Base-by-base conservation (phyloP, 1,140 invertebrate species). In the Bombus affinis region DNA sequence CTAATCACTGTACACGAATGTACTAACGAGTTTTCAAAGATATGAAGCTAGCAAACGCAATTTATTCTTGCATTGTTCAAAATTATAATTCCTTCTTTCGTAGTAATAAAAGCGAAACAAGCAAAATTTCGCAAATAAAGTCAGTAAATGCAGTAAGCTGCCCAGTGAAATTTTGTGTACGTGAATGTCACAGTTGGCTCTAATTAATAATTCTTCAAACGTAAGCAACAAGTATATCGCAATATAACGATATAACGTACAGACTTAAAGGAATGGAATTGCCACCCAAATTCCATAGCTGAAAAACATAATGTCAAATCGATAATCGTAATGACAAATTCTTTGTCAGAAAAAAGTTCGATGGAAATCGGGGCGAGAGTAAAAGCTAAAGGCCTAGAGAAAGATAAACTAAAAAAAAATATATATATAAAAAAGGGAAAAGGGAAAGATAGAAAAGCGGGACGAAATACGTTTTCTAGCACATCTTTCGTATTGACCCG, bases 401-500 rank as follows among this genome's bases (percentile, higher is more conserved):
- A 68, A n/a, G 25, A 25, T 28, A 32, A 62, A 12, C 35, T 39
- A 15, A 42, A 28, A 59, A 75, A n/a, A n/a, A 9, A 18, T 8
- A n/a, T 25, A 8, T 44, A 44, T 47, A 28, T 57, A 57, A 59
- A 66, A 13, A 35, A 39, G 10, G 18, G 1, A 8, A 65, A 78
- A 25, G 10, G 10, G 15, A 39, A 32, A 76, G 32, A 66, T 28
- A 71, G 66, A 68, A 28, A 59, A 28, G 22, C 28, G 57, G 39
- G 39, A 81, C 42, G 53, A 80, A 80, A 85, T 68, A 80, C 35
- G 78, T 78, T 68, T 70, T 83, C 65, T 57, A 83, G 82, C 74
- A 78, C 82, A 78, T 77, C 74, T 70, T 77, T 78, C 44, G 35
- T 78, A 83, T 83, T 68, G 74, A 57, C 22, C 28, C 62, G 35